These are phyloP conservation scores for Cephus nigrinus DNA, from an alignment of 2,888 invertebrate species.

Conservation along the genomic window DNA sequence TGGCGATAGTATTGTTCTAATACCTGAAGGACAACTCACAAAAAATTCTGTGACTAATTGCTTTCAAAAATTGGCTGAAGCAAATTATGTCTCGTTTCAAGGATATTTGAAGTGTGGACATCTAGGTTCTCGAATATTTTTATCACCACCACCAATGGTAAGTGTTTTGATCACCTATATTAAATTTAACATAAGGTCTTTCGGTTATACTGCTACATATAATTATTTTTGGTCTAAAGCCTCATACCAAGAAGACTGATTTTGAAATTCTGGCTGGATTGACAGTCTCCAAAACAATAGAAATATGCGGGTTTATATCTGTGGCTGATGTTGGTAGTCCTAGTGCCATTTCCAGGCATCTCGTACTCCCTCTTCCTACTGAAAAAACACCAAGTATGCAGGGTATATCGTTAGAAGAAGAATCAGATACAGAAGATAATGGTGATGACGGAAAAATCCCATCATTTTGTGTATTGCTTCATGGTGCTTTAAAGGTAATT, in stretches of 20 bases:
- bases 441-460: slow-evolving; percentile 83
- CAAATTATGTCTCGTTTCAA: slow-evolving; percentile 79
- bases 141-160: slow-evolving; percentile 81
- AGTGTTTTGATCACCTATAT: slow-evolving; percentile 29
- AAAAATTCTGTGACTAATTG: slow-evolving; percentile 62
- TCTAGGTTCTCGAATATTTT: slow-evolving; percentile 76
- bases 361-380: slow-evolving; percentile 81
- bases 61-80: slow-evolving; percentile 75
- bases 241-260: slow-evolving; percentile 72
- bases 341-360: slow-evolving; percentile 89
- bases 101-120: slow-evolving; percentile 81
- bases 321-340: slow-evolving; percentile 90
- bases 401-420: slow-evolving; percentile 65
- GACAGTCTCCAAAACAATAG: slow-evolving; percentile 79
- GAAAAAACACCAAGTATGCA: slow-evolving; percentile 64
- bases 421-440: slow-evolving; percentile 70
- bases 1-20: slow-evolving; percentile 72
- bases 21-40: slow-evolving; percentile 70
- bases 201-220: background rate
- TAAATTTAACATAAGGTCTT: background rate
- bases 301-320: slow-evolving; percentile 89
- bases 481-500: slow-evolving; percentile 86
- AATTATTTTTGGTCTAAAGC: slow-evolving; percentile 58
- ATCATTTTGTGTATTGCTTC: slow-evolving; percentile 92
- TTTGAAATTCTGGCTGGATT: slow-evolving; percentile 72